These are phyloP conservation scores for Lasioglossum morio DNA, from an alignment of 2,888 invertebrate species.

Conservation along the genomic window DNA sequence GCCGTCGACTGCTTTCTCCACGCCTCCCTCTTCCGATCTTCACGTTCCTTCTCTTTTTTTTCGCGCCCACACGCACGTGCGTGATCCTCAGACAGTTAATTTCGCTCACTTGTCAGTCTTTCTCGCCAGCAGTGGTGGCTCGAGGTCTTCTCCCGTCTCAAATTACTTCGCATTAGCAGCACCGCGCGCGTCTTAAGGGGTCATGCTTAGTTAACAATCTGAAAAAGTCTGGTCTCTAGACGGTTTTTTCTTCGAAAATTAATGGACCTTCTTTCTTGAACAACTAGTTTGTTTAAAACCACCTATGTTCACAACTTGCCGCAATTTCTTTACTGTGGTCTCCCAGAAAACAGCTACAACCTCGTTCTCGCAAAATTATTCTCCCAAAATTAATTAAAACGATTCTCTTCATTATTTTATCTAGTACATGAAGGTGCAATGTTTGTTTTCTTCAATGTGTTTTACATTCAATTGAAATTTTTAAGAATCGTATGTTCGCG, in stretches of 20 bases:
- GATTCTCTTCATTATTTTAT: neutral
- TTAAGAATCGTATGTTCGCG: too few relatives aligned
- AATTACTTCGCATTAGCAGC: constrained; percentile 47
- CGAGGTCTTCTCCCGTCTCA: constrained; percentile 51
- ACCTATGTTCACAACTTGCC: too few relatives aligned
- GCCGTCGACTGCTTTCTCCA: constrained; percentile 71
- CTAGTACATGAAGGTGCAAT: too few relatives aligned
- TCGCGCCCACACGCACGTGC: constrained; percentile 43
- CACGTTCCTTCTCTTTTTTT: constrained; percentile 14
- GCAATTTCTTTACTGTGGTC: too few relatives aligned
- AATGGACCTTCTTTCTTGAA: neutral
- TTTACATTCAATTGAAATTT: too few relatives aligned
- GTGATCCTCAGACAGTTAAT: constrained; percentile 48
- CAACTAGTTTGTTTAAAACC: neutral
- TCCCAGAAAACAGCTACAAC: too few relatives aligned
- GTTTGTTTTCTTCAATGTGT: too few relatives aligned
- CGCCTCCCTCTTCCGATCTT: constrained; percentile 34
- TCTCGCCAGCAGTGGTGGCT: constrained; percentile 37
- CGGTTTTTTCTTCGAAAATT: neutral
- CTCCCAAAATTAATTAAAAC: too few relatives aligned
- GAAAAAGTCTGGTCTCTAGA: neutral
- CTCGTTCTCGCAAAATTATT: too few relatives aligned
- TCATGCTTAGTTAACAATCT: neutral
- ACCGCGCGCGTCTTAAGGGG: neutral
- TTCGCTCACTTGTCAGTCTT: constrained; percentile 40